Conservation (phyloP, 2,113 vertebrate genomes). For the Lonchura striata region DNA sequence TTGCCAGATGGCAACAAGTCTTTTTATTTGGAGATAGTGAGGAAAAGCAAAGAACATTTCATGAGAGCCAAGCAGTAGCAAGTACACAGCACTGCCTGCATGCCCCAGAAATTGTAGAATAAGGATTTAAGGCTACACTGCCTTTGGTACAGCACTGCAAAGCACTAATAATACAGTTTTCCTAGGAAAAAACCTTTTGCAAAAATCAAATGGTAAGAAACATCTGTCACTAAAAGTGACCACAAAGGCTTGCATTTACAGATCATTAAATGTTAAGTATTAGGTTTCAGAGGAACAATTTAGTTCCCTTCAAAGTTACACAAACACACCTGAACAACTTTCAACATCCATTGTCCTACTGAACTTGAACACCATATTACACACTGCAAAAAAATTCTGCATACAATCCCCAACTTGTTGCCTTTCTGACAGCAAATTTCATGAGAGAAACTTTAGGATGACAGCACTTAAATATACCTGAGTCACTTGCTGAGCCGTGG, state of each 20-base stretch:
- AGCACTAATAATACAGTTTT: not conserved
- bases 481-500: conserved; percentile 87
- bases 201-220: not conserved
- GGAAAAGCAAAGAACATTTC: not conserved
- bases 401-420: rapidly evolving
- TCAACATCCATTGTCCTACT: not conserved
- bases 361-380: rapidly evolving
- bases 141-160: not conserved
- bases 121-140: not conserved
- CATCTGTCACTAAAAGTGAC: not conserved
- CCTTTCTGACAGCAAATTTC: not conserved
- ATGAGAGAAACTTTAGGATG: not conserved
- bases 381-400: no score
- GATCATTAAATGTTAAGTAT: not conserved
- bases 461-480: conserved; percentile 73
- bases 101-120: not conserved
- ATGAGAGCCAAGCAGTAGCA: not conserved
- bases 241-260: not conserved
- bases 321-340: not conserved
- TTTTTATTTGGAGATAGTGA: not conserved
- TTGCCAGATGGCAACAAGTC: not conserved
- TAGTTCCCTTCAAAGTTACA: not conserved
- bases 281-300: not conserved
- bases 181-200: not conserved
- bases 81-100: rapidly evolving